These are phyloP conservation scores for Melieria crassipennis DNA, from an alignment of 2,888 invertebrate genomes.

Conservation along the genomic window DNA sequence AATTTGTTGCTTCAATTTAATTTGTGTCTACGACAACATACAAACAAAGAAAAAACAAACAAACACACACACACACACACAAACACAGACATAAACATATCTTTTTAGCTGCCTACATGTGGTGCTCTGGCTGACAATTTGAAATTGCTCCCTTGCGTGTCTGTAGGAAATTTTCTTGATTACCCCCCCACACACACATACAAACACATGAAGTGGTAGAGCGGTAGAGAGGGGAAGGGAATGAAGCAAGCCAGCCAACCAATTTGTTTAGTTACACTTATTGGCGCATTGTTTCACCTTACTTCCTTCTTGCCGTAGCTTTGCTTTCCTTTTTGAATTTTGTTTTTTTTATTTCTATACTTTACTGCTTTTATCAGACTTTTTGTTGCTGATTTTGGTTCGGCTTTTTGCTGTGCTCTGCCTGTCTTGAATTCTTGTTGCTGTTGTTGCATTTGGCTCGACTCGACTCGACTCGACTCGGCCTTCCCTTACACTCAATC, in stretches of 20 bases:
- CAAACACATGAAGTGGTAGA: not conserved
- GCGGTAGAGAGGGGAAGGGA: too few species aligned
- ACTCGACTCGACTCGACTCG: not conserved
- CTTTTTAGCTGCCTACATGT: not conserved
- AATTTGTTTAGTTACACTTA: not conserved
- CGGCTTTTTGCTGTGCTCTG: not conserved
- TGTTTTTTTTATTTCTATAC: not conserved
- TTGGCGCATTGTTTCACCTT: too few species aligned
- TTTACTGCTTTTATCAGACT: not conserved
- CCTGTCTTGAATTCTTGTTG: not conserved
- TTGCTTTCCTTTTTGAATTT: not conserved
- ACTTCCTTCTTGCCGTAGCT: too few species aligned
- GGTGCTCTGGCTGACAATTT: not conserved
- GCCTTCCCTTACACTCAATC: not conserved
- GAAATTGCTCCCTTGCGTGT: conserved; percentile 42
- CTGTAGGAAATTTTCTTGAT: conserved; percentile 24
- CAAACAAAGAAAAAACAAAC: too few species aligned
- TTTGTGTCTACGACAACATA: not conserved
- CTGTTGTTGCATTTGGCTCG: not conserved
- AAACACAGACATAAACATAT: not conserved
- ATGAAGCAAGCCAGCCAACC: not conserved
- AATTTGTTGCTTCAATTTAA: conserved; percentile 8
- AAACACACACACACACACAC: not conserved
- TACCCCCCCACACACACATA: not conserved
- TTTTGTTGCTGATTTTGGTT: not conserved